Evolutionary conservation across 2,113 vertebrate species (phyloP).

Genomic region (Danionella cerebrum): DNA sequence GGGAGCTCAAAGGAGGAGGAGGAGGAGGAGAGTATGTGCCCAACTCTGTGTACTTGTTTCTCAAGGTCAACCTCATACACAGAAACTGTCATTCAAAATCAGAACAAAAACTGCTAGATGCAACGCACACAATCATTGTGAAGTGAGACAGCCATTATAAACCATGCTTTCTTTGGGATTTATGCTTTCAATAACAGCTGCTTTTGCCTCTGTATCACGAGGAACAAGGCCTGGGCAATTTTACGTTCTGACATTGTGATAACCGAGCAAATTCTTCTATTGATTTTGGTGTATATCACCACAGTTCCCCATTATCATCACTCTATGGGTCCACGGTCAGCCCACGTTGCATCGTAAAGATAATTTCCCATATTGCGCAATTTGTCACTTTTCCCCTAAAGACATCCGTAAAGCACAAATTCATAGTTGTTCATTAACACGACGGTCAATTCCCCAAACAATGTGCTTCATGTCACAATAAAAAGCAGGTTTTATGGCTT

Average conservation of each 20-base stretch:
- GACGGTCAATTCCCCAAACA: slow-evolving; percentile 47
- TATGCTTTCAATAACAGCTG: slow-evolving; percentile 44
- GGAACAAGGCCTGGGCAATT: neutral
- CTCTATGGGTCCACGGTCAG: slow-evolving; percentile 2
- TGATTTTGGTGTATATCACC: slow-evolving; percentile 53
- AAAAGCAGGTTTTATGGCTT: slow-evolving; percentile 45
- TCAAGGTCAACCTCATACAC: slow-evolving; percentile 61
- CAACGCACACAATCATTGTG: slow-evolving; percentile 18
- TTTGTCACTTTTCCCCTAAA: slow-evolving; percentile 39
- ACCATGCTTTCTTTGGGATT: slow-evolving; percentile 50
- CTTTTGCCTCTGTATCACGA: slow-evolving; percentile 31
- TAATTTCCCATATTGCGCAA: slow-evolving; percentile 45
- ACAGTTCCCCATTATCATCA: slow-evolving; percentile 15
- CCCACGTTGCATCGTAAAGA: slow-evolving; percentile 50
- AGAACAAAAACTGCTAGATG: neutral
- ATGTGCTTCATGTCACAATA: slow-evolving; percentile 46
- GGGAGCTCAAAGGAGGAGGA: slow-evolving; percentile 9
- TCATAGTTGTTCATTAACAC: slow-evolving; percentile 61
- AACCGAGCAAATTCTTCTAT: slow-evolving; percentile 63
- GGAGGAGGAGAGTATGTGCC: slow-evolving; percentile 37
- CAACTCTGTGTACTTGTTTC: slow-evolving; percentile 56
- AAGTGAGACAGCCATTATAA: slow-evolving; percentile 42
- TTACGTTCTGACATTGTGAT: slow-evolving; percentile 48
- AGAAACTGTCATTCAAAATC: slow-evolving; percentile 15
- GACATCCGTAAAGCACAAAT: slow-evolving; percentile 38